Evolutionary conservation across 2,888 invertebrate genomes (phyloP).

Genomic region (Nesidiocoris tenuis): DNA sequence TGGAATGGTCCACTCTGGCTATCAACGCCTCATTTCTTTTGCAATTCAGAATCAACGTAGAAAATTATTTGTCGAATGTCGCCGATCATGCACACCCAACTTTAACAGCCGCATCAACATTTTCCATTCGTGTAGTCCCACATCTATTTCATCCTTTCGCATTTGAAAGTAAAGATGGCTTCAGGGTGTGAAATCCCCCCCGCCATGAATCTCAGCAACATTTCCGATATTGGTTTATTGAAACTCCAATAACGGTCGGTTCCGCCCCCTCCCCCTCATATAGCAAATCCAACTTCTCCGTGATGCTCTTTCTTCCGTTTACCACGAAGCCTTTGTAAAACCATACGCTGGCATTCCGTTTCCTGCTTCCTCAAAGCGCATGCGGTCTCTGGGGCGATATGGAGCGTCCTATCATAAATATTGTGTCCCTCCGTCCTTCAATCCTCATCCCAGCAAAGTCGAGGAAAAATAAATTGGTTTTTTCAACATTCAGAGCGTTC

Average conservation of each 20-base stretch:
- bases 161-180: not conserved
- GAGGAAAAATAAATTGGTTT: not conserved
- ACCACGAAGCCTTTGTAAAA: not conserved
- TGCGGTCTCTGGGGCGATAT: not conserved
- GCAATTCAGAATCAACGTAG: too few relatives aligned
- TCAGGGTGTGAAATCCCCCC: not conserved
- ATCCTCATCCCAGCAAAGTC: not conserved
- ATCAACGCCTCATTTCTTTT: too few relatives aligned
- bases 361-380: not conserved
- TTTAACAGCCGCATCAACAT: too few relatives aligned
- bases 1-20: too few relatives aligned
- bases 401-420: slow-evolving; percentile 27
- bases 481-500: not conserved
- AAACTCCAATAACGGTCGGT: slow-evolving; percentile 40
- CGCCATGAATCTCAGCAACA: slow-evolving; percentile 30
- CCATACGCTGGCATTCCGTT: not conserved
- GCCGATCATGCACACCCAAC: too few relatives aligned
- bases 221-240: slow-evolving; percentile 41
- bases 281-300: slow-evolving; percentile 12
- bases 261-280: not conserved
- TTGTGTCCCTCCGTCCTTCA: not conserved
- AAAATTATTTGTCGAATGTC: too few relatives aligned
- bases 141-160: not conserved
- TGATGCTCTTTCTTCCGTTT: not conserved
- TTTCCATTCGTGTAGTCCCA: too few relatives aligned